These are phyloP conservation scores for Microplitis deprimator DNA, from an alignment of 2,888 invertebrate species.

Conservation along the genomic window DNA sequence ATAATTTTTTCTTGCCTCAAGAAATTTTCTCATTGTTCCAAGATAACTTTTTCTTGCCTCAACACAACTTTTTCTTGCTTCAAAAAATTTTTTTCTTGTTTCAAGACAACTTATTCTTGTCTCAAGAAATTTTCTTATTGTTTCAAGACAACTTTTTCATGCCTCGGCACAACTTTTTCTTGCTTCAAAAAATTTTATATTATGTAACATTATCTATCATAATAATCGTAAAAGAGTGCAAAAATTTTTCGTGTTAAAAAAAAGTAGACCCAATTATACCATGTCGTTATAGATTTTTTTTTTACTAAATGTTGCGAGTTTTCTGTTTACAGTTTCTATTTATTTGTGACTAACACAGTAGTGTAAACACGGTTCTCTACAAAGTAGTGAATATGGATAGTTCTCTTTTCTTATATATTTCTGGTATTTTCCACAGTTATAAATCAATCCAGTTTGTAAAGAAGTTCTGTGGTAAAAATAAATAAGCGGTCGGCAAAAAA, in stretches of 20 bases:
- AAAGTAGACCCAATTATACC: not conserved
- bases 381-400: constrained; percentile 39
- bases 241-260: not conserved
- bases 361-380: constrained; percentile 21
- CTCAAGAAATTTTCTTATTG: too few relatives aligned
- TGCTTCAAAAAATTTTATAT: too few relatives aligned
- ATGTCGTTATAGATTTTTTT: not conserved
- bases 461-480: constrained; percentile 58
- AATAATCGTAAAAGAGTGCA: too few relatives aligned
- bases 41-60: too few relatives aligned
- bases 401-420: constrained; percentile 65
- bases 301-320: not conserved
- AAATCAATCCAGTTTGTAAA: constrained; percentile 64
- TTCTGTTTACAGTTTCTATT: constrained; percentile 47
- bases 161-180: too few relatives aligned
- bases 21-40: too few relatives aligned
- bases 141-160: too few relatives aligned
- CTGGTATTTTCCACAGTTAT: constrained; percentile 70
- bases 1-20: too few relatives aligned
- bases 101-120: too few relatives aligned
- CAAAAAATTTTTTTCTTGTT: too few relatives aligned
- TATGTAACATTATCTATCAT: too few relatives aligned
- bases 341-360: constrained; percentile 43
- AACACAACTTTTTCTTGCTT: too few relatives aligned
- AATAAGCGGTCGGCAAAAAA: constrained; percentile 51